phyloP scores from a whole-genome alignment of 1,140 invertebrate genomes.

The Sarcophaga peregrina region DNA sequence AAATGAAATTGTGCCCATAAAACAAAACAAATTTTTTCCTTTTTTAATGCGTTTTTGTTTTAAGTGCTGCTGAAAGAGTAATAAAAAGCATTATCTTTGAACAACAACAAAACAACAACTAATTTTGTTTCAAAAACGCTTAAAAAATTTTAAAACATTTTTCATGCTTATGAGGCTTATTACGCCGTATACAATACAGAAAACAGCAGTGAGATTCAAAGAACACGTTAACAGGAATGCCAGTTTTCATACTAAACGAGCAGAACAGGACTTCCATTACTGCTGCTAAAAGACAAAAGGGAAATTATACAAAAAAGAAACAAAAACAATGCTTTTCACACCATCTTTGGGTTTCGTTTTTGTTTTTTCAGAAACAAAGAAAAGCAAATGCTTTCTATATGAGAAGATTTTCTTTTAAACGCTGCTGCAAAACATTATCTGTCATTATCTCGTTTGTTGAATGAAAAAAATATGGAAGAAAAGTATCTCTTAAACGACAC shows the following conservation, averaged over 20 bases:
- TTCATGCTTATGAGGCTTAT: not conserved
- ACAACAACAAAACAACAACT: not conserved
- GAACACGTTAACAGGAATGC: not conserved
- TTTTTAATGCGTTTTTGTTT: too few relatives aligned
- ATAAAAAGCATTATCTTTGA: too few relatives aligned
- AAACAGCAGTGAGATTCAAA: not conserved
- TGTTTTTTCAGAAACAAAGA: not conserved
- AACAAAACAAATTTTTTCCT: too few relatives aligned
- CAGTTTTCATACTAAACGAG: not conserved
- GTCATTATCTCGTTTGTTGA: slow-evolving; percentile 1
- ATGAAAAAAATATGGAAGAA: not conserved
- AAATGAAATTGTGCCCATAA: not conserved
- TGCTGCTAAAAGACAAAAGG: not conserved
- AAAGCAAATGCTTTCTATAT: not conserved
- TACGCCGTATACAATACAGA: not conserved
- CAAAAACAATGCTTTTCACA: not conserved
- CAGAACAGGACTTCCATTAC: slow-evolving; percentile 7
- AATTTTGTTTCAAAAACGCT: not conserved
- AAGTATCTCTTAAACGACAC: not conserved
- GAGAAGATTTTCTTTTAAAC: not conserved
- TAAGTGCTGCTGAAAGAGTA: too few relatives aligned
- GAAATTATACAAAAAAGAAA: not conserved
- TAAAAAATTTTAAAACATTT: not conserved
- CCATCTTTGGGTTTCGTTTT: not conserved
- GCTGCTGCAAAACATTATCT: slow-evolving; percentile 10